Evolutionary conservation across 2,113 vertebrate species (phyloP), one percentile per base, ranked within the genome.

Genomic region (Paramormyrops kingsleyae): DNA sequence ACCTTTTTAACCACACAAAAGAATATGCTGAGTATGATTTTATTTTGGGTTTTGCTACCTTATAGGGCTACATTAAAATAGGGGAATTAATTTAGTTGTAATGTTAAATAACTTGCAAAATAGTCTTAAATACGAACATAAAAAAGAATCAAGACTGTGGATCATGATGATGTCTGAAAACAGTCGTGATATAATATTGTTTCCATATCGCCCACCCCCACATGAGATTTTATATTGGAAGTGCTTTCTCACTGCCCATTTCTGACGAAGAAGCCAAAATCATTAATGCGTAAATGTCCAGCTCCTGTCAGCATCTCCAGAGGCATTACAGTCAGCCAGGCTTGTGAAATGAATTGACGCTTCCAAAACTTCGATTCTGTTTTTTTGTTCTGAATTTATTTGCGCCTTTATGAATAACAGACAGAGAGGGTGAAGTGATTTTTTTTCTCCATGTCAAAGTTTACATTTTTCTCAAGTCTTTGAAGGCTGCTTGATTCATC

Each of bases 321-420:
- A 89, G 19, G 46, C 88, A 39, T 47, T 42, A 35, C 56, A 88
- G 15, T 50, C 66, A 50, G 88, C 27, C 1, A 83, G 31, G 74
- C 21, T 83, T 89, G 19, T 83, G 21, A 66, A 53, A 10, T 50
- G 31, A 52, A 80, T 21, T 44, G 50, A 42, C 49, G 3, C 49
- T 35, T 87, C 85, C 31, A 47, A 35, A 49, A 49, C 47, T 53
- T 35, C 35, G 9, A 4, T 56, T 50, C n/a, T 42, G 1, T 77
- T 89, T 31, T 83, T 15, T 80, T 89, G 27, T 89, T 35, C 39
- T 27, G 17, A 47, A 83, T 89, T 89, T 52, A 56, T 84, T 44
- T 47, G 66, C 1, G 24, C 19, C 12, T 77, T 13, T 80, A 15
- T 77, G 66, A 77, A 46, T 50, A 70, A 12, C 13, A 46, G 84